A percentile compares a stretch with the other conserved stretches of the same genome.
phyloP scores from a whole-genome alignment of 2,888 invertebrate species.

The Ennomos erosarius region DNA sequence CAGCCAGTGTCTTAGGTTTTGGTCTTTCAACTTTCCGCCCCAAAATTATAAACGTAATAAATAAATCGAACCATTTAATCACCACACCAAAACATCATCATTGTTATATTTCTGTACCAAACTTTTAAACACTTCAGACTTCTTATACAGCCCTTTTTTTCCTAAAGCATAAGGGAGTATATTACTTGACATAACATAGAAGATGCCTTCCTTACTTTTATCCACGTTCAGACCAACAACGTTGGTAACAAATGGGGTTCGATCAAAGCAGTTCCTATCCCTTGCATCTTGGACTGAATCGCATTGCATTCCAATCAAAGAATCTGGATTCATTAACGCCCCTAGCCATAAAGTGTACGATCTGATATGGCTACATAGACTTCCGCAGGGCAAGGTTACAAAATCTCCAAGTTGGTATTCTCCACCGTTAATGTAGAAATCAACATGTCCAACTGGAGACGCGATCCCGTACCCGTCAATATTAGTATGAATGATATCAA shows the following conservation, averaged over 20 bases:
- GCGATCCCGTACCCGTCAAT: constrained; percentile 44
- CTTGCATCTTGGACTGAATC: constrained; percentile 45
- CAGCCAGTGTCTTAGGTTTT: no score
- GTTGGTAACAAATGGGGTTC: constrained; percentile 38
- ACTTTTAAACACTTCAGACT: no score
- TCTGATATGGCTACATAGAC: constrained; percentile 11
- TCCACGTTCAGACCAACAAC: no score
- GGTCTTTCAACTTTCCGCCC: no score
- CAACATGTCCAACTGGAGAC: constrained; percentile 44
- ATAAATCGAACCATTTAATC: no score
- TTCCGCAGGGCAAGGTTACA: constrained; percentile 34
- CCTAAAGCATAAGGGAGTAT: no score
- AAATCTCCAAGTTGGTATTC: constrained; percentile 44
- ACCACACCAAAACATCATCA: no score
- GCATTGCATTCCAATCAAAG: constrained; percentile 47
- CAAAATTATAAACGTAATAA: no score
- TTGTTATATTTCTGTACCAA: no score
- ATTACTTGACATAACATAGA: no score
- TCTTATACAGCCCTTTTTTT: no score
- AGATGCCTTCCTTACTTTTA: no score
- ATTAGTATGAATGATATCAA: constrained; percentile 44
- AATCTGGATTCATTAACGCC: constrained; percentile 40
- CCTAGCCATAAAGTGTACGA: constrained; percentile 41
- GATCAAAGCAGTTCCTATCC: constrained; percentile 41
- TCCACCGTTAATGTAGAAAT: constrained; percentile 51